A percentile compares a stretch with the other conserved stretches of the same genome.
These are phyloP conservation scores for Batillaria attramentaria DNA, from an alignment of 1,140 invertebrate species.

Conservation along the genomic window DNA sequence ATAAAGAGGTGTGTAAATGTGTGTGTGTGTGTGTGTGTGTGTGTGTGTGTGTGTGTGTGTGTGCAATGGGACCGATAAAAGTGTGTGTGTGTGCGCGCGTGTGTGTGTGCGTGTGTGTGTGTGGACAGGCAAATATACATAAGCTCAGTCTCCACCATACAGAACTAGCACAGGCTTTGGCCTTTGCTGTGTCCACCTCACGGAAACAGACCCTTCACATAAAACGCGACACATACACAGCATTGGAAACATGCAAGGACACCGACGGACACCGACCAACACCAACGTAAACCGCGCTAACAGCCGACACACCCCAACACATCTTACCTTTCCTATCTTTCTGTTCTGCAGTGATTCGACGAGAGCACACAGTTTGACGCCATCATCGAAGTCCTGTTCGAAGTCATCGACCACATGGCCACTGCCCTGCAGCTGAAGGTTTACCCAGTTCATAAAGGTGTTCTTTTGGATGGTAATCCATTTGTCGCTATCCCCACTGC, in stretches of 20 bases:
- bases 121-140: too few relatives aligned
- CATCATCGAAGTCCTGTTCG: slow-evolving; percentile 88
- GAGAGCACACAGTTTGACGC: slow-evolving; percentile 88
- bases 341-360: slow-evolving; percentile 88
- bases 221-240: too few relatives aligned
- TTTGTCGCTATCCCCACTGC: slow-evolving; percentile 45
- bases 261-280: background rate
- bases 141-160: too few relatives aligned
- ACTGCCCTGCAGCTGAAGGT: slow-evolving; percentile 85
- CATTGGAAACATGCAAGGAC: background rate
- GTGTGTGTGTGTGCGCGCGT: slow-evolving; percentile 19
- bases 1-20: too few relatives aligned
- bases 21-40: slow-evolving; percentile 14
- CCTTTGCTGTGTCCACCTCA: too few relatives aligned
- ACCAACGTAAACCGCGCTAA: too few relatives aligned
- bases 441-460: slow-evolving; percentile 98
- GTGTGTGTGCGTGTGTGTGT: background rate
- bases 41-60: slow-evolving; percentile 18
- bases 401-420: slow-evolving; percentile 77
- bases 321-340: slow-evolving; percentile 73
- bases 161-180: background rate
- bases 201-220: too few relatives aligned
- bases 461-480: slow-evolving; percentile 89
- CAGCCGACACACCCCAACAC: too few relatives aligned
- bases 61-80: too few relatives aligned